Base-by-base conservation (phyloP, 1,140 invertebrate species). In the Eumaeus atala region DNA sequence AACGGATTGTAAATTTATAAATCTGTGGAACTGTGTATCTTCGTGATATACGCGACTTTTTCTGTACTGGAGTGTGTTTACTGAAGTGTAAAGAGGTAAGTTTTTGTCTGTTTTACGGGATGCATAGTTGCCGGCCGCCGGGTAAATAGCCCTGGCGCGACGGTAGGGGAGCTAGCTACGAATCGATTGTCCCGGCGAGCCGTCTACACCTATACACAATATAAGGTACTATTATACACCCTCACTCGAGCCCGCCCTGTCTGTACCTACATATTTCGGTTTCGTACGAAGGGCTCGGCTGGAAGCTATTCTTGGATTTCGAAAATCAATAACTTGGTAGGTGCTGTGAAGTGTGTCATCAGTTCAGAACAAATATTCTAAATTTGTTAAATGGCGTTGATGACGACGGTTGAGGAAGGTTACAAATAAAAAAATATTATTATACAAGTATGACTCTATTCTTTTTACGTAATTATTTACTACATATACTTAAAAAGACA, bases 1-100 rank as follows among this genome's bases (percentile, higher is more conserved):
- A 54, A 48, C 56, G 59, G 58, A 51, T 59, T 64, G 62, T 57
- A 64, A 64, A 28, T 62, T 70, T 70, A 61, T 58, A 36, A 49
- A n/a, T 48, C 37, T 72, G 78, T 81, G 73, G 57, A 67, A 36
- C 54, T 60, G 67, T 70, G 67, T 74, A 70, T 70, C 70, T 71
- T 71, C 74, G 78, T 75, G 78, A 79, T 74, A 72, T 72, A 61
- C 72, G 77, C 70, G 77, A 69, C 70, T 79, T 65, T 75, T 78
- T 79, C 68, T 74, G 72, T 67, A 65, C 70, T 72, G 64, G 73
- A 72, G 74, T 72, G 68, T 28, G 21, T 58, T 70, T 61, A 72
- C 66, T 77, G 70, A 72, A 69, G 77, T 79, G 81, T 76, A 60
- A 77, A 77, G 65, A 80, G 81, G 81, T 84, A 66, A 79, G 81